Conservation (phyloP, 2,888 invertebrate genomes). For the Poecilus cupreus region DNA sequence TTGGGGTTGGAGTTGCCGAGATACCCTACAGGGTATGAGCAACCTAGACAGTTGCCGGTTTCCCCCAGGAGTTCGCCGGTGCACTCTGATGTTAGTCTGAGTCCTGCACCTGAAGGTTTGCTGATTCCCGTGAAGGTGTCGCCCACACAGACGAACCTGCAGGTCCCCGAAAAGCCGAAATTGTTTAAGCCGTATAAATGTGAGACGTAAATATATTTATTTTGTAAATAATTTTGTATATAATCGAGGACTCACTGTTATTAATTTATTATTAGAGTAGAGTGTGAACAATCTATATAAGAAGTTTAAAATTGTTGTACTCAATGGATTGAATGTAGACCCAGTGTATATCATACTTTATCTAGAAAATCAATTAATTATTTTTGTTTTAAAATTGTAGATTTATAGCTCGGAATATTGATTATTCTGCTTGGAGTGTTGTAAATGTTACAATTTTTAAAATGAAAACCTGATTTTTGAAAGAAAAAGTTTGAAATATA, state of each 20-base stretch:
- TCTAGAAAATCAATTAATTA: neutral
- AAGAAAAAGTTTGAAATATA: conserved; percentile 31
- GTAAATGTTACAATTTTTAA: neutral
- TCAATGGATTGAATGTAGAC: conserved; percentile 21
- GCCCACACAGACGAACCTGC: conserved; percentile 69
- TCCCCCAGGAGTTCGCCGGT: conserved; percentile 69
- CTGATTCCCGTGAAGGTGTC: conserved; percentile 68
- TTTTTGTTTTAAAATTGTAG: conserved; percentile 10
- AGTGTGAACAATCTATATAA: conserved; percentile 19
- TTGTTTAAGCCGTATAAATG: conserved; percentile 86
- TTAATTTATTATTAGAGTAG: conserved; percentile 48
- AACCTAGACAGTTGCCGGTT: conserved; percentile 60
- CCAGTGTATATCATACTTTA: conserved; percentile 14
- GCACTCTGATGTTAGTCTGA: conserved; percentile 70
- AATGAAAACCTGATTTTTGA: conserved; percentile 15
- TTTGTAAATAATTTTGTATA: conserved; percentile 49
- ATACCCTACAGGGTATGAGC: conserved; percentile 23
- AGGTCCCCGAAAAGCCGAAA: conserved; percentile 75
- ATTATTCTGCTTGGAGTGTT: conserved; percentile 24
- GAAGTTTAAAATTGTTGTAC: conserved; percentile 40
- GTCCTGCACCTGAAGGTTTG: conserved; percentile 69
- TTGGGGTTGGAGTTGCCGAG: conserved; percentile 67
- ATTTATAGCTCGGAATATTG: conserved; percentile 35
- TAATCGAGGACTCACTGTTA: conserved; percentile 9
- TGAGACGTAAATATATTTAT: conserved; percentile 70